phyloP scores from a whole-genome alignment of 2,113 vertebrate species.

The Miniopterus natalensis region DNA sequence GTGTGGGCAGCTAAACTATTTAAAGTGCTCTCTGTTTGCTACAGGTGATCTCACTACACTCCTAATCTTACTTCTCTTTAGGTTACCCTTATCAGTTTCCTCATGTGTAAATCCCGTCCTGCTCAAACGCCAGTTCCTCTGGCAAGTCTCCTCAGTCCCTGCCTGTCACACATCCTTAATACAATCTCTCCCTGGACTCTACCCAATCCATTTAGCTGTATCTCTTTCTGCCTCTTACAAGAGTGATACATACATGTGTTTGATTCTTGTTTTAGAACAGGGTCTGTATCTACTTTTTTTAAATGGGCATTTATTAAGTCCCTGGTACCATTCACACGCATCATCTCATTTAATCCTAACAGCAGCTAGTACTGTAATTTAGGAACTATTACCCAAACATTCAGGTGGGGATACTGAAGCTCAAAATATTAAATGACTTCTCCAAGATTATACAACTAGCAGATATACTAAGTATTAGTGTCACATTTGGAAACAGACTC shows the following conservation, averaged over 20 bases:
- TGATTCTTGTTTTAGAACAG: not conserved
- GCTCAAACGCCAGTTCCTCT: not conserved
- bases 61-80: not conserved
- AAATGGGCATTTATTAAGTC: not conserved
- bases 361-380: not conserved
- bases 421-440: not conserved
- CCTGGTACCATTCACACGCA: not conserved
- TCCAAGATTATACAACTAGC: not conserved
- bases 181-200: not conserved
- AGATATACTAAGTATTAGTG: not conserved
- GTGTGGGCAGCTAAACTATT: not conserved
- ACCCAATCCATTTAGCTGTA: not conserved
- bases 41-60: not conserved
- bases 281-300: not conserved
- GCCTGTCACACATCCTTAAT: not conserved
- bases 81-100: not conserved
- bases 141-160: not conserved
- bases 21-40: not conserved
- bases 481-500: conserved; percentile 10
- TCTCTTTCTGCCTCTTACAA: not conserved
- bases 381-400: conserved; percentile 35
- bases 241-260: not conserved
- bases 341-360: not conserved
- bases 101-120: not conserved
- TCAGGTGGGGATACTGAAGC: not conserved